Conservation (phyloP, 1,140 invertebrate species). For the Tyrophagus putrescentiae region DNA sequence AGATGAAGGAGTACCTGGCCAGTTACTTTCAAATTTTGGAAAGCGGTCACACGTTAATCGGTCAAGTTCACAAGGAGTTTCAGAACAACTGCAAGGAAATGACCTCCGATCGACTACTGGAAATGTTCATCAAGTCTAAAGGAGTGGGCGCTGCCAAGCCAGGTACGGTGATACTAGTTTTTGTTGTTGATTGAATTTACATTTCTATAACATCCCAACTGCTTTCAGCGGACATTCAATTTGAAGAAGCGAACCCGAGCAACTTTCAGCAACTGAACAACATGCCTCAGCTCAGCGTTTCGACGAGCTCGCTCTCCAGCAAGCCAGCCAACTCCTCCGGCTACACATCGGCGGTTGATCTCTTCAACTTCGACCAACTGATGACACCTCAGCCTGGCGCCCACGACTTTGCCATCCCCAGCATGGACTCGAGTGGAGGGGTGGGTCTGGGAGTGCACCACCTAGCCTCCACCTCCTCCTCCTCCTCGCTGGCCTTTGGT, state of each 20-base stretch:
- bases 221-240: neutral
- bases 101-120: conserved; percentile 74
- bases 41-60: conserved; percentile 72
- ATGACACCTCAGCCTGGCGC: neutral
- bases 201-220: neutral
- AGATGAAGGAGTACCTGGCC: conserved; percentile 89
- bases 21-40: conserved; percentile 71
- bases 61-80: conserved; percentile 74
- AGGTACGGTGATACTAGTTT: conserved; percentile 39
- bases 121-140: conserved; percentile 76
- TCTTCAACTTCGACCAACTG: neutral
- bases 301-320: neutral
- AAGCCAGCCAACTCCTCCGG: neutral
- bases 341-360: neutral
- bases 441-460: neutral
- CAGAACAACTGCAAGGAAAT: conserved; percentile 72
- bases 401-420: neutral
- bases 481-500: too few relatives aligned
- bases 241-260: conserved; percentile 8
- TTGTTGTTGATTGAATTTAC: neutral
- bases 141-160: conserved; percentile 78
- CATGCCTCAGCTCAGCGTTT: neutral
- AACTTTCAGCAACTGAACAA: conserved; percentile 11
- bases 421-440: neutral
- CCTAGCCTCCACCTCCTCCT: neutral